These are phyloP conservation scores for Cerceris ruficornis DNA, from an alignment of 2,888 invertebrate species.

Conservation along the genomic window DNA sequence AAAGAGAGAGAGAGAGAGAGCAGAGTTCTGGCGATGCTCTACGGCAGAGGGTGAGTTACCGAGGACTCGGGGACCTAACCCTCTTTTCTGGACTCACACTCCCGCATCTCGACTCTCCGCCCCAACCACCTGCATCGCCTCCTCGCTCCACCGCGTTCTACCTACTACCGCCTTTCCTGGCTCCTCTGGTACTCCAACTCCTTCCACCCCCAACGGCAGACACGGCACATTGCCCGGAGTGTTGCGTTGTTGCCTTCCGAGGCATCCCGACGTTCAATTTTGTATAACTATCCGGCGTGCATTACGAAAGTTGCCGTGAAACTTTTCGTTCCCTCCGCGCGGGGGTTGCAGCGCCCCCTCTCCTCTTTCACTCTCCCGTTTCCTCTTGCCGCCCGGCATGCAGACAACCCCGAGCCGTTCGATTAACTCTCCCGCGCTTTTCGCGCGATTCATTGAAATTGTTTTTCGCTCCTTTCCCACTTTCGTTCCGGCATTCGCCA, in stretches of 20 bases:
- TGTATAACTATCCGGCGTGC: slow-evolving; percentile 71
- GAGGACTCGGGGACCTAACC: slow-evolving; percentile 78
- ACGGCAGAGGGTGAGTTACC: slow-evolving; percentile 74
- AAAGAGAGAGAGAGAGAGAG: slow-evolving; percentile 68
- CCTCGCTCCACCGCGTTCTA: slow-evolving; percentile 55
- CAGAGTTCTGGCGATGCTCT: slow-evolving; percentile 76
- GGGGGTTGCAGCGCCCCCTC: slow-evolving; percentile 42
- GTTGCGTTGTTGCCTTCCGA: slow-evolving; percentile 70
- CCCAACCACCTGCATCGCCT: slow-evolving; percentile 59
- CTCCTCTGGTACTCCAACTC: slow-evolving; percentile 48
- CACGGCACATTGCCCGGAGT: slow-evolving; percentile 72
- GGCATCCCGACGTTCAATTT: slow-evolving; percentile 74
- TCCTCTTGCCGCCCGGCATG: slow-evolving; percentile 21
- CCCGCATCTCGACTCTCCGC: slow-evolving; percentile 71
- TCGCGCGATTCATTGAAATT: slow-evolving; percentile 62
- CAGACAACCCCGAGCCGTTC: slow-evolving; percentile 47
- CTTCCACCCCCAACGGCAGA: slow-evolving; percentile 56
- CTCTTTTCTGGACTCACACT: slow-evolving; percentile 80
- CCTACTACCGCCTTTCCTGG: slow-evolving; percentile 55
- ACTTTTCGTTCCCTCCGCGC: slow-evolving; percentile 60
- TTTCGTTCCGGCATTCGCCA: slow-evolving; percentile 8
- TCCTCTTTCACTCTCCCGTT: slow-evolving; percentile 9
- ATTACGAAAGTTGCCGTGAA: slow-evolving; percentile 70
- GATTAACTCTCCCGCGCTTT: slow-evolving; percentile 64
- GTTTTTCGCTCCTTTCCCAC: slow-evolving; percentile 50